Conservation (phyloP, 92 coral and sea anemone genomes). For the Hydrozoanthus gracilis region DNA sequence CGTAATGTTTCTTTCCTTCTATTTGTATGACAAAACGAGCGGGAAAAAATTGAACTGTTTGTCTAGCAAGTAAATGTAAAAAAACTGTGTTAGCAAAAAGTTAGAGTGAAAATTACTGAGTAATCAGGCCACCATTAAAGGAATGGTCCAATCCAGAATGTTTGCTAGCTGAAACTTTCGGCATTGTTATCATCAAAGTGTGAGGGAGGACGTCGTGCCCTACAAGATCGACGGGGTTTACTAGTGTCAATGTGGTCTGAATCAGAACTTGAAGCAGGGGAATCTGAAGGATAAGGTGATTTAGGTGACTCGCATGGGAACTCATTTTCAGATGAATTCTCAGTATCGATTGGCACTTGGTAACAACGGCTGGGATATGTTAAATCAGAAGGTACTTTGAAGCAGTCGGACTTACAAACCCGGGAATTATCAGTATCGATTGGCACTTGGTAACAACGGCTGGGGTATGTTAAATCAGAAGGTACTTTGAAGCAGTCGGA, state of each 20-base stretch:
- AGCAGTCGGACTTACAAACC: too few species aligned
- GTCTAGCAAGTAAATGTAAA: neutral
- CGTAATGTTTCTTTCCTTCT: neutral
- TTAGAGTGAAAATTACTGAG: neutral
- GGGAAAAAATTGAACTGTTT: neutral
- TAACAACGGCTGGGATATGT: too few species aligned
- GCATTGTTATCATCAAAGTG: neutral
- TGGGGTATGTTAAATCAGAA: too few species aligned
- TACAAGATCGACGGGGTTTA: neutral
- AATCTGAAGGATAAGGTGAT: too few species aligned
- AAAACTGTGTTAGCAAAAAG: neutral
- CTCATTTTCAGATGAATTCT: too few species aligned
- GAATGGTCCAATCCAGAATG: constrained; percentile 2
- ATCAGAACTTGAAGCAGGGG: too few species aligned
- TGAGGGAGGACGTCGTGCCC: neutral
- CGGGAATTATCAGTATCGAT: too few species aligned
- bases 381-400: too few species aligned
- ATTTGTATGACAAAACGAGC: neutral
- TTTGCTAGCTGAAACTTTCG: neutral
- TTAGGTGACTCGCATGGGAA: too few species aligned
- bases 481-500: too few species aligned
- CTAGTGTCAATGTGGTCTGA: neutral
- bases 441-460: too few species aligned
- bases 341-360: too few species aligned
- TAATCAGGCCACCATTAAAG: neutral